Evolutionary conservation across 1,140 invertebrate genomes (phyloP).

Genomic region (Paraescarpia echinospica): DNA sequence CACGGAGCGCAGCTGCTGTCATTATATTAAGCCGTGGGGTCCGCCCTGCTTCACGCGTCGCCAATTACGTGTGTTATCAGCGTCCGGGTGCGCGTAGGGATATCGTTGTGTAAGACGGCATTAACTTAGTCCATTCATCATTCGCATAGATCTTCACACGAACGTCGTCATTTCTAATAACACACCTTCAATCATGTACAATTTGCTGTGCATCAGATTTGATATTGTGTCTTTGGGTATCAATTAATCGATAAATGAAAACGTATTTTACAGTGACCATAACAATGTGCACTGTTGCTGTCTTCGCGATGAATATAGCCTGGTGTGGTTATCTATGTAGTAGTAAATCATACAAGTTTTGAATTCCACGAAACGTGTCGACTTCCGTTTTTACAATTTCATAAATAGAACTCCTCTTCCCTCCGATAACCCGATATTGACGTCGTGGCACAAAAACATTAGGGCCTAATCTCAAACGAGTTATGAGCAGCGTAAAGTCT

Average conservation of each 20-base stretch:
- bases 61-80: background rate
- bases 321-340: background rate
- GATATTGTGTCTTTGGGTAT: background rate
- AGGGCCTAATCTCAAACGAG: background rate
- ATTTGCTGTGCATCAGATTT: background rate
- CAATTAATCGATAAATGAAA: background rate
- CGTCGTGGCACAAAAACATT: background rate
- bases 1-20: background rate
- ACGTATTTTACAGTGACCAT: background rate
- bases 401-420: background rate
- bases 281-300: background rate
- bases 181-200: background rate
- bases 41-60: background rate
- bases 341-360: background rate
- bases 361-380: background rate
- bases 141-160: background rate
- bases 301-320: background rate
- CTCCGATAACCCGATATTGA: background rate
- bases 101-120: background rate
- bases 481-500: background rate
- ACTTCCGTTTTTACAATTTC: background rate
- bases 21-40: background rate
- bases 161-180: background rate
- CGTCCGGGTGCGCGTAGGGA: background rate
- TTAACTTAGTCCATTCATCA: background rate